Evolutionary conservation across 2,797 vertebrate species (phyloP).

Genomic region (Falco cherrug): DNA sequence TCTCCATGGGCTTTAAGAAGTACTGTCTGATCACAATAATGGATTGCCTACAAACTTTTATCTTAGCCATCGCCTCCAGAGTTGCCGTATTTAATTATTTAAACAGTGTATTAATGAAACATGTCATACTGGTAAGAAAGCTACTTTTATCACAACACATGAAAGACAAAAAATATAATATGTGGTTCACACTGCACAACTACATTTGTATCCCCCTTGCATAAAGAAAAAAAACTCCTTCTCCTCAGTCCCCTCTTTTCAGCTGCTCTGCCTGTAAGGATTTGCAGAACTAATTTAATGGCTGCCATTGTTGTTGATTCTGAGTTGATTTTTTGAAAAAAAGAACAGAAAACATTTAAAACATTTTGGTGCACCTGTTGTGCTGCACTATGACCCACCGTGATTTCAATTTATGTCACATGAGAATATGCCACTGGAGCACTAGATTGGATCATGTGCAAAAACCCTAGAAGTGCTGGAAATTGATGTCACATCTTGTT

Average conservation of each 20-base stretch:
- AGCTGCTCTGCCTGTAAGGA: slow-evolving; percentile 64
- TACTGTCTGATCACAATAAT: slow-evolving; percentile 68
- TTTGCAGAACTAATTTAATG: slow-evolving; percentile 65
- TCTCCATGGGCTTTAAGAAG: slow-evolving; percentile 67
- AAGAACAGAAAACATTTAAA: slow-evolving; percentile 63
- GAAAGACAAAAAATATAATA: slow-evolving; percentile 56
- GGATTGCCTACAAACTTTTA: slow-evolving; percentile 73
- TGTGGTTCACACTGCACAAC: slow-evolving; percentile 39
- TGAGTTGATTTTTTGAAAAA: slow-evolving; percentile 30
- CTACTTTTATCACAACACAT: slow-evolving; percentile 65
- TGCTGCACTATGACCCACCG: slow-evolving; percentile 47
- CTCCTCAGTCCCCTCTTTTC: slow-evolving; percentile 43
- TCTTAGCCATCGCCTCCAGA: slow-evolving; percentile 66
- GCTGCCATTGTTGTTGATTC: slow-evolving; percentile 70
- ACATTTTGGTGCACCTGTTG: slow-evolving; percentile 72
- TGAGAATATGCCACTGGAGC: slow-evolving; percentile 50
- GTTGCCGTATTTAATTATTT: slow-evolving; percentile 77
- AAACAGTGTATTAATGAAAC: slow-evolving; percentile 73
- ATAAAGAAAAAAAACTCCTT: slow-evolving; percentile 12
- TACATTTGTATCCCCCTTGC: slow-evolving; percentile 49
- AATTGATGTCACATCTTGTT: slow-evolving; percentile 19
- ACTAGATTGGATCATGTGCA: slow-evolving; percentile 38
- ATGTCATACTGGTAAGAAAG: slow-evolving; percentile 62
- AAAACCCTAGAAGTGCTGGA: slow-evolving; percentile 41
- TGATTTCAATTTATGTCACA: slow-evolving; percentile 69